Conservation (phyloP, 2,888 invertebrate species). For the Synergus gifuensis region DNA sequence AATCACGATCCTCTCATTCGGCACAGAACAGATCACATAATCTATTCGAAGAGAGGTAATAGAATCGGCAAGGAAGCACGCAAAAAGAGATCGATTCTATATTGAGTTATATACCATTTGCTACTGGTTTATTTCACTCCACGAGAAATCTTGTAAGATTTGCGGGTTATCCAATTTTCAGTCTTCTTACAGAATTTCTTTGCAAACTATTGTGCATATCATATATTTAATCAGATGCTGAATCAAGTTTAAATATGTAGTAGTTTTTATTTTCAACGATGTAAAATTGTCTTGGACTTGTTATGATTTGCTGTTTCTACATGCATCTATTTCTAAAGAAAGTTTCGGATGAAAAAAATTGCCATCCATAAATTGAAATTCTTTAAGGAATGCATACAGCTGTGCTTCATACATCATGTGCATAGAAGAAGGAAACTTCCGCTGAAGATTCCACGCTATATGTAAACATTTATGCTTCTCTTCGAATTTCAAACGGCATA, state of each 20-base stretch:
- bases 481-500: slow-evolving; percentile 39
- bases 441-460: slow-evolving; percentile 6
- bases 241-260: no score
- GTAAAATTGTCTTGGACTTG: no score
- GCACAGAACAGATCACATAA: slow-evolving; percentile 26
- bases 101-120: slow-evolving; percentile 33
- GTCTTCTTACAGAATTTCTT: not conserved
- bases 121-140: slow-evolving; percentile 24
- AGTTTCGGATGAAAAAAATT: slow-evolving; percentile 7
- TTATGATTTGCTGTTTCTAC: not conserved
- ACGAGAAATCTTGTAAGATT: not conserved
- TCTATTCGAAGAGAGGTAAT: slow-evolving; percentile 21
- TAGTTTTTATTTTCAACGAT: no score
- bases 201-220: not conserved
- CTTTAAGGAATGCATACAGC: slow-evolving; percentile 14
- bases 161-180: not conserved
- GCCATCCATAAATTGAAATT: slow-evolving; percentile 15
- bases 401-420: slow-evolving; percentile 9
- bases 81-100: slow-evolving; percentile 29
- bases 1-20: slow-evolving; percentile 31
- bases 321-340: not conserved
- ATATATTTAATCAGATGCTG: not conserved
- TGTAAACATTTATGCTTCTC: slow-evolving; percentile 31
- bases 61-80: slow-evolving; percentile 18
- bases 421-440: slow-evolving; percentile 1